A percentile compares a stretch with the other conserved stretches of the same genome.
Evolutionary conservation across 2,113 vertebrate species (phyloP).

Genomic region (Thalassarche chlororhynchos): DNA sequence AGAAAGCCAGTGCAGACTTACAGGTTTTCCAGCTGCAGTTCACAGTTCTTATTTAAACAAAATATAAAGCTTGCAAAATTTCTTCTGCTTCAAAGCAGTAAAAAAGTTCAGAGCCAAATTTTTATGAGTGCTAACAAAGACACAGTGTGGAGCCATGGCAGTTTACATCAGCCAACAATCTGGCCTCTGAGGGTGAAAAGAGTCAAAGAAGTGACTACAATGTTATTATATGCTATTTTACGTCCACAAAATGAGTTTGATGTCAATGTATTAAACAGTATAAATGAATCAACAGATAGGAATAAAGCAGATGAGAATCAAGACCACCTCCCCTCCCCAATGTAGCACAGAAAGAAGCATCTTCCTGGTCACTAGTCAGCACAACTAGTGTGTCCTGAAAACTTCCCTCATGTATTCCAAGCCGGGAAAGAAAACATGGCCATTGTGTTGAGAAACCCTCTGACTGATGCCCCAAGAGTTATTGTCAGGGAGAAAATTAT

Average conservation of each 20-base stretch:
- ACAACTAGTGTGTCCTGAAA: not conserved
- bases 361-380: accelerated
- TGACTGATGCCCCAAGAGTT: not conserved
- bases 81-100: not conserved
- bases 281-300: not conserved
- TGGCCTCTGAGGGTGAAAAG: not conserved
- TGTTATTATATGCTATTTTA: not conserved
- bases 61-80: not conserved
- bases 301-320: not conserved
- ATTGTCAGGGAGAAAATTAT: not conserved
- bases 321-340: not conserved
- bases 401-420: not conserved
- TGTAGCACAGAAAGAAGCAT: not conserved
- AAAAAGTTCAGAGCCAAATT: not conserved
- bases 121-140: not conserved
- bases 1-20: not conserved
- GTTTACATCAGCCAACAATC: not conserved
- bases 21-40: not conserved
- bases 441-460: not conserved
- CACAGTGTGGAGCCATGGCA: not conserved
- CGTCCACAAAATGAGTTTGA: not conserved
- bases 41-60: not conserved
- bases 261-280: not conserved
- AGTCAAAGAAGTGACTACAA: not conserved
- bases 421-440: not conserved